Evolutionary conservation across 92 coral and sea anemone species (phyloP).

Genomic region (Zoanthus sansibaricus): DNA sequence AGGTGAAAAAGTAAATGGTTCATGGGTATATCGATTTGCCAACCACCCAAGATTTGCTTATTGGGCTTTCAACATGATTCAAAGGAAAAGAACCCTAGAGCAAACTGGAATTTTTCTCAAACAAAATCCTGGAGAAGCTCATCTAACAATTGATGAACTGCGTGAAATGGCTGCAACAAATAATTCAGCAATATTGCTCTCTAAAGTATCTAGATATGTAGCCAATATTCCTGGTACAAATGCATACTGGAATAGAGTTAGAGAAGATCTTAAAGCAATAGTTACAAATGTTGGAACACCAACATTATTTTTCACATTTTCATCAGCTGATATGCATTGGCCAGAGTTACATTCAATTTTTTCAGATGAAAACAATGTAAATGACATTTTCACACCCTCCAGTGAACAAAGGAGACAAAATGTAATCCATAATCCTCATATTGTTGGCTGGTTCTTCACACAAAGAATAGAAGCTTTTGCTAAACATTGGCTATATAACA

Average conservation of each 20-base stretch:
- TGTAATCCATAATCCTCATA: conserved; percentile 4
- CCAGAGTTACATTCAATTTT: neutral
- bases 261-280: too few relatives aligned
- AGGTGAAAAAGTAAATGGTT: conserved; percentile 39
- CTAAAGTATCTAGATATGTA: conserved; percentile 41
- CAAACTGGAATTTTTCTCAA: conserved; percentile 13
- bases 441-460: neutral
- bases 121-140: conserved; percentile 22
- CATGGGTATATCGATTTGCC: conserved; percentile 55
- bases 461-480: conserved; percentile 48
- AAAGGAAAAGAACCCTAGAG: conserved; percentile 55
- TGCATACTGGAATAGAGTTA: conserved; percentile 44
- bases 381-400: neutral
- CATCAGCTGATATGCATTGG: too few relatives aligned
- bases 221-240: conserved; percentile 62
- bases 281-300: neutral
- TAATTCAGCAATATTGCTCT: conserved; percentile 27
- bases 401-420: conserved; percentile 45
- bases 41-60: conserved; percentile 35
- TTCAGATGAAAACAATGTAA: neutral
- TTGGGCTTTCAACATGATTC: conserved; percentile 58
- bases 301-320: conserved; percentile 44
- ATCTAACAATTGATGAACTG: conserved; percentile 48
- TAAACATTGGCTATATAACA: conserved; percentile 20
- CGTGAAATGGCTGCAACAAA: conserved; percentile 54